A percentile compares a stretch with the other conserved stretches of the same genome.
Conservation (phyloP, 2,888 invertebrate genomes). For the Drosophila emarginata region DNA sequence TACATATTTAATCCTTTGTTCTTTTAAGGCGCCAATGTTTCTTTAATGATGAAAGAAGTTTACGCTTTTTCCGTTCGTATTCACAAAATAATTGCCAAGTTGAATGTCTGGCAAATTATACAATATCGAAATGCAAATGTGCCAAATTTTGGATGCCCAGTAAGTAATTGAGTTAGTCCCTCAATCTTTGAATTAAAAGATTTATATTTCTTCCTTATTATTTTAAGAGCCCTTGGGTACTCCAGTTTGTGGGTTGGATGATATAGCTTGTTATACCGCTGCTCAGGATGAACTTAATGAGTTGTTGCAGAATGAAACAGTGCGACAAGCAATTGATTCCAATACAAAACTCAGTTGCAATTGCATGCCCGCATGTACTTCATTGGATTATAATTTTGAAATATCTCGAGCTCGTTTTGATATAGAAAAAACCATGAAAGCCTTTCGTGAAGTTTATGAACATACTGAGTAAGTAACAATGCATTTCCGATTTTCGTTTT, state of each 20-base stretch:
- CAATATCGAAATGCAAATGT: conserved; percentile 86
- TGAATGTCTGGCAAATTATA: conserved; percentile 88
- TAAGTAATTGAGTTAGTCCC: conserved; percentile 39
- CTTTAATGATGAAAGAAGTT: conserved; percentile 86
- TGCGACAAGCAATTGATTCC: conserved; percentile 58
- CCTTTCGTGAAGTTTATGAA: conserved; percentile 76
- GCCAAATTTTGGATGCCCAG: conserved; percentile 88
- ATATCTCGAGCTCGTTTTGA: conserved; percentile 77
- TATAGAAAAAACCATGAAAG: conserved; percentile 63
- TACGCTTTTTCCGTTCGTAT: conserved; percentile 87
- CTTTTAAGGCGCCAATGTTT: conserved; percentile 85
- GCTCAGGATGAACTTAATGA: conserved; percentile 76
- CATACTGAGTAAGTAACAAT: conserved; percentile 68
- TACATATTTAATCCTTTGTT: not conserved
- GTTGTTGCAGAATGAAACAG: conserved; percentile 75
- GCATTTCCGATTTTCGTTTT: too few relatives aligned
- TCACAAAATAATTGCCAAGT: conserved; percentile 89
- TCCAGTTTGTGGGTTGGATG: conserved; percentile 79
- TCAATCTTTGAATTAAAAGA: too few relatives aligned
- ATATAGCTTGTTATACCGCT: conserved; percentile 78
- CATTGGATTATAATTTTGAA: conserved; percentile 80
- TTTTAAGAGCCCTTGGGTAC: conserved; percentile 75
- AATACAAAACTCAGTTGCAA: conserved; percentile 71
- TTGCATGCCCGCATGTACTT: conserved; percentile 80
- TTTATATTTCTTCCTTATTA: not conserved